A percentile compares a stretch with the other conserved stretches of the same genome.
phyloP scores from a whole-genome alignment of 2,888 invertebrate species.

The Xanthostigma xanthostigma region DNA sequence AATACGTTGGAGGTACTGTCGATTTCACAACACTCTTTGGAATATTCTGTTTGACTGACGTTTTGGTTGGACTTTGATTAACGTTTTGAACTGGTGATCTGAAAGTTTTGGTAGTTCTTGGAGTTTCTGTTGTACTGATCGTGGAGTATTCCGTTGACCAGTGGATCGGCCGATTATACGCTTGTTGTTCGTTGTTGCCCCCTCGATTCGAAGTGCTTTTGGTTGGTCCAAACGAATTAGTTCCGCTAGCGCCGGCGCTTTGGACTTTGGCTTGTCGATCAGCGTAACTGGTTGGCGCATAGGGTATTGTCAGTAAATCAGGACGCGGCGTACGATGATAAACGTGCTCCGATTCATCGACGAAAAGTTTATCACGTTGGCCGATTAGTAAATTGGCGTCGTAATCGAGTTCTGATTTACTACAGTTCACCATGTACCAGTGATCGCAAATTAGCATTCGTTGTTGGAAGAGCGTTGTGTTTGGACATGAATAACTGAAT shows the following conservation, averaged over 20 bases:
- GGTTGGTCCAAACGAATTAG: conserved; percentile 29
- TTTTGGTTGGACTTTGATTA: conserved; percentile 2
- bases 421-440: conserved; percentile 72
- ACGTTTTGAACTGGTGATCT: not conserved
- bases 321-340: conserved; percentile 51
- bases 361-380: conserved; percentile 55
- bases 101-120: conserved; percentile 3
- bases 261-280: not conserved
- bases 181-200: conserved; percentile 18
- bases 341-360: conserved; percentile 44
- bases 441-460: conserved; percentile 70
- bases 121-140: conserved; percentile 7
- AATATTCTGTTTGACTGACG: not conserved
- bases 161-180: conserved; percentile 35
- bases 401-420: conserved; percentile 50
- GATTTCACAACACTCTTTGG: too few species aligned
- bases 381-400: conserved; percentile 57
- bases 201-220: conserved; percentile 31
- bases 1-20: too few species aligned
- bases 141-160: conserved; percentile 34
- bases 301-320: conserved; percentile 44
- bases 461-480: conserved; percentile 66
- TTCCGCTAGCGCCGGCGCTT: conserved; percentile 5
- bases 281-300: conserved; percentile 12
- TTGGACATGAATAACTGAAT: conserved; percentile 65